Evolutionary conservation across 1,140 invertebrate species (phyloP).

Genomic region (Oscheius sp.): DNA sequence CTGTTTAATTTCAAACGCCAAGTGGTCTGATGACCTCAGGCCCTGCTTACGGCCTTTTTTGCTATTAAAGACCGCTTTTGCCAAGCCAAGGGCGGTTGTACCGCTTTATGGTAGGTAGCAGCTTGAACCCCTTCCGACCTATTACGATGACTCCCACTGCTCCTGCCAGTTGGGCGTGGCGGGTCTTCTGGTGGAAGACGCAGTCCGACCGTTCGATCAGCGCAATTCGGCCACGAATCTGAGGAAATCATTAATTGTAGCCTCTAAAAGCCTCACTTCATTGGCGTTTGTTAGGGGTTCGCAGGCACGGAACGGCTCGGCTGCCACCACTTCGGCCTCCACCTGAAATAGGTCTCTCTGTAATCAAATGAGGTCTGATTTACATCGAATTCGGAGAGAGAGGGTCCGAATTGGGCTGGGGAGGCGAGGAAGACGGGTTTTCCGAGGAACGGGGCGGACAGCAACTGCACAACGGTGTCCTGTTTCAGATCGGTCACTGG

Average conservation of each 20-base stretch:
- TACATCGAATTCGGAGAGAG: neutral
- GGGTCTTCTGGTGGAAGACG: constrained; percentile 88
- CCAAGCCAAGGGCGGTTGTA: no score
- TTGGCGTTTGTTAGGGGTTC: constrained; percentile 68
- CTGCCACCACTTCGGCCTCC: constrained; percentile 68
- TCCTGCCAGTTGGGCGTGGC: constrained; percentile 75
- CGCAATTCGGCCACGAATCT: constrained; percentile 72
- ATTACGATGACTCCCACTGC: constrained; percentile 81
- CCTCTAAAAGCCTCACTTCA: constrained; percentile 61
- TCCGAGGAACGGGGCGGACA: constrained; percentile 14
- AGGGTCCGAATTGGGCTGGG: constrained; percentile 35
- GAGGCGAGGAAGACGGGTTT: constrained; percentile 21
- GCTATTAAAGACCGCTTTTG: no score
- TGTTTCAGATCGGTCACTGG: neutral
- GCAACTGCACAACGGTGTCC: constrained; percentile 11
- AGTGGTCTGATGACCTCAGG: no score
- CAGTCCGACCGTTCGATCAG: constrained; percentile 83
- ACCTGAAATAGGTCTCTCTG: constrained; percentile 81
- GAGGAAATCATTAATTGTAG: neutral
- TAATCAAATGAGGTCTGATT: constrained; percentile 65
- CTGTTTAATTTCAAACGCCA: no score
- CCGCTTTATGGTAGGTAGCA: no score
- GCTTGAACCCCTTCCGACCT: no score
- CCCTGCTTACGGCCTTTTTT: no score
- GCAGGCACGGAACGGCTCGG: constrained; percentile 73